phyloP scores from a whole-genome alignment of 2,797 vertebrate species.

The Chrysolophus pictus region DNA sequence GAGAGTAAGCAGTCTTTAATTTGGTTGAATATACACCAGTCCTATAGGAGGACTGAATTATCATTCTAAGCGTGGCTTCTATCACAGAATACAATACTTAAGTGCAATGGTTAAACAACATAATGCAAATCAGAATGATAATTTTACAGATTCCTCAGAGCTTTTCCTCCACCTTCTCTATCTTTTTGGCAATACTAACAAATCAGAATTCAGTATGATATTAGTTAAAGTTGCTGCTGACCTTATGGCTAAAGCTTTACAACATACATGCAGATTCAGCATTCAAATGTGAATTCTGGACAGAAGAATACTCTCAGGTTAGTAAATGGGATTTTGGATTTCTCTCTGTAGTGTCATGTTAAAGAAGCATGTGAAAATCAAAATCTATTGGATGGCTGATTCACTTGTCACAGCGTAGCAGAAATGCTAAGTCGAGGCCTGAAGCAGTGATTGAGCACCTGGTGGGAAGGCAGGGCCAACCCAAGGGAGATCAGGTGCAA shows the following conservation, averaged over 20 bases:
- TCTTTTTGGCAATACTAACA: neutral
- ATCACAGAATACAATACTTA: neutral
- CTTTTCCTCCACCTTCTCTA: neutral
- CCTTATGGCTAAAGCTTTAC: neutral
- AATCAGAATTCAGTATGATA: fast-evolving
- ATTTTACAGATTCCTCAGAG: neutral
- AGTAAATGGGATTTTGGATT: neutral
- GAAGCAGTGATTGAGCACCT: too few relatives aligned
- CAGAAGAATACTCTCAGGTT: neutral
- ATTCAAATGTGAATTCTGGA: neutral
- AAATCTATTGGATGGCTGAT: neutral
- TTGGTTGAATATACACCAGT: neutral
- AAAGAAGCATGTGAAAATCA: neutral
- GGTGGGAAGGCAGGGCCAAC: too few relatives aligned
- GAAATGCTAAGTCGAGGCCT: too few relatives aligned
- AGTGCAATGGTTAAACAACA: neutral
- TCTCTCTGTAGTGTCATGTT: neutral
- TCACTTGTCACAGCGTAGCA: neutral
- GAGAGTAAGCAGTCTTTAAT: neutral
- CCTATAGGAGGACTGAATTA: neutral
- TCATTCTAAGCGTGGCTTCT: neutral
- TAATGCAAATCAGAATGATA: neutral
- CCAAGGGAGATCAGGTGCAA: too few relatives aligned
- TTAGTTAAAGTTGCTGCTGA: neutral
- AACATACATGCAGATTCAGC: neutral